Evolutionary conservation across 2,113 vertebrate species (phyloP), one percentile per base, ranked within the genome.

Genomic region (Plecturocebus donacophilus): DNA sequence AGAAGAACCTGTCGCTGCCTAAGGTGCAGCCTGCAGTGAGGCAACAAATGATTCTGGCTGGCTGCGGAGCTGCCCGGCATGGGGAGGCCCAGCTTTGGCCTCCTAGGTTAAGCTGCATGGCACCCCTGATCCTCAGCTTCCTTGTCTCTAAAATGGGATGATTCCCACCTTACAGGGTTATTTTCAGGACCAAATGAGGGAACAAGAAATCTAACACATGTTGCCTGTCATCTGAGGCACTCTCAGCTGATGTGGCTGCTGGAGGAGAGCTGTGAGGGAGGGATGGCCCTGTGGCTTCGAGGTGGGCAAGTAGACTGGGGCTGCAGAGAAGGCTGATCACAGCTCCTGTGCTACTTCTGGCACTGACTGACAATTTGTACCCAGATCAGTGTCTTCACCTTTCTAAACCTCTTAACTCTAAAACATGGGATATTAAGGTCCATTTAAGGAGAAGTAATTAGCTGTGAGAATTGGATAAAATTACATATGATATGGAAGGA

Each of bases 1-100:
- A 32, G 35, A 1, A 25, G 71, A 77, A 25, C 40, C 21, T 1
- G 1, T 49, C 2, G 5, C 1, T 10, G 82, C 54, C 23, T 2
- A 4, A 1, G 40, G n/a, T 20, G 1, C 1, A 84, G 86, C n/a
- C 19, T 42, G 32, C 7, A n/a, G 35, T 8, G 3, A 38, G 77
- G 16, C 12, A 11, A 42, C 38, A 38, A 19, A 1, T 8, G 0
- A 1, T 23, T 42, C 13, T 83, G 52, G 68, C 38, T 16, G 32
- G 5, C 16, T 23, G 9, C 1, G 0, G 47, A 56, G 38, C 58
- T 64, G 23, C n/a, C 17, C 1, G 38, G 12, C 2, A 0, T 1
- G 10, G 82, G 32, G 25, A 14, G 4, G 17, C 35, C 21, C 7
- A 30, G 68, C 23, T 40, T 13, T 40, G 38, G 70, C 70, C 49